Conservation (phyloP, 2,888 invertebrate genomes). For the Pyrrhia umbra region DNA sequence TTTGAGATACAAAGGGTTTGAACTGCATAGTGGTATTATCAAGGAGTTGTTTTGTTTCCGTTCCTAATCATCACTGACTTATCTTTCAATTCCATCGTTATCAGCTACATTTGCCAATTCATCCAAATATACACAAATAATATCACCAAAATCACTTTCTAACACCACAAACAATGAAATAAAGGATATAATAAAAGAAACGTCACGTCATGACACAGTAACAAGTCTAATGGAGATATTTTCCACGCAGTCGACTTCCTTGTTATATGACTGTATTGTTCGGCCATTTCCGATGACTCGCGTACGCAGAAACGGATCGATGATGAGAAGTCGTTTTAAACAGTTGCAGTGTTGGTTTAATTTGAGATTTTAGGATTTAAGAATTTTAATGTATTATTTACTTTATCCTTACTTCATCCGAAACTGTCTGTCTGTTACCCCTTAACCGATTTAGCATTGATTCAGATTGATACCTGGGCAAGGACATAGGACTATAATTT, state of each 20-base stretch:
- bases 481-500: too few species aligned
- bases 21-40: too few species aligned
- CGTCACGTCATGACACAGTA: conserved; percentile 21
- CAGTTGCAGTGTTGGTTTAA: conserved; percentile 15
- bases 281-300: conserved; percentile 55
- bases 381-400: too few species aligned
- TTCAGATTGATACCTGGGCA: too few species aligned
- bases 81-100: too few species aligned
- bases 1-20: too few species aligned
- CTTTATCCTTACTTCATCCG: too few species aligned
- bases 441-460: too few species aligned
- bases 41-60: too few species aligned
- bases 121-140: too few species aligned
- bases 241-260: conserved; percentile 52
- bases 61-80: too few species aligned
- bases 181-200: conserved; percentile 13
- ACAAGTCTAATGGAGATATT: conserved; percentile 48
- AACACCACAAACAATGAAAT: background rate
- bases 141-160: background rate
- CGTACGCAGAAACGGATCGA: conserved; percentile 48
- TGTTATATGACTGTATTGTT: conserved; percentile 50
- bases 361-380: conserved; percentile 4
- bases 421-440: too few species aligned
- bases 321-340: conserved; percentile 43
- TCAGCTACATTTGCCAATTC: background rate